Percentiles rank a stretch among this genome's conserved stretches.
Evolutionary conservation across 2,113 vertebrate species (phyloP).

Genomic region (Myxocyprinus asiaticus): DNA sequence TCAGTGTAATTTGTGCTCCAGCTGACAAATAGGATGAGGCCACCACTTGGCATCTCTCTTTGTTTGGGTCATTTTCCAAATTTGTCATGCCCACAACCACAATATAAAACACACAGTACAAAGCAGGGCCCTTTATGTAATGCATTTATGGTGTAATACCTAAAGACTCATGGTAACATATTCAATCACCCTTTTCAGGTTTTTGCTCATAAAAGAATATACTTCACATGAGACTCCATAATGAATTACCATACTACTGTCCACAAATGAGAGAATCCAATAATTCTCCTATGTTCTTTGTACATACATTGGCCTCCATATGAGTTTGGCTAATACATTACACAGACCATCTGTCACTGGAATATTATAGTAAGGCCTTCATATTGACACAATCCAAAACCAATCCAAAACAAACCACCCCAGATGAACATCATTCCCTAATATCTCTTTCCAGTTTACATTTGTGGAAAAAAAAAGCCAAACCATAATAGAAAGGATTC

Average conservation of each 20-base stretch:
- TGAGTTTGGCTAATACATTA: slow-evolving; percentile 48
- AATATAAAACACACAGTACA: not conserved
- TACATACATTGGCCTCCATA: slow-evolving; percentile 35
- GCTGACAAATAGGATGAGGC: too few species aligned
- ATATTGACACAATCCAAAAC: slow-evolving; percentile 36
- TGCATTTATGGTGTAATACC: not conserved
- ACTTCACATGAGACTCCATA: not conserved
- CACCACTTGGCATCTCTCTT: not conserved
- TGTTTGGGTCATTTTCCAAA: not conserved
- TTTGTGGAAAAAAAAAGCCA: slow-evolving; percentile 41
- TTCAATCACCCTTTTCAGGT: not conserved
- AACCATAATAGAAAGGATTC: slow-evolving; percentile 17
- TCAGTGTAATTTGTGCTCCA: too few species aligned
- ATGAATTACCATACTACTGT: slow-evolving; percentile 39
- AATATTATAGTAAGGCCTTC: slow-evolving; percentile 40
- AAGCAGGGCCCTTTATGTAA: not conserved
- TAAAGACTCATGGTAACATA: not conserved
- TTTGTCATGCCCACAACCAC: too few species aligned
- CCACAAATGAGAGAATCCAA: slow-evolving; percentile 36
- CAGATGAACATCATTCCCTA: slow-evolving; percentile 37
- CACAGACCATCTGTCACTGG: slow-evolving; percentile 54
- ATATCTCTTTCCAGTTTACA: slow-evolving; percentile 36
- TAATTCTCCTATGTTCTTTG: slow-evolving; percentile 45
- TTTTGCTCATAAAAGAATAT: slow-evolving; percentile 8
- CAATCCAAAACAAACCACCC: slow-evolving; percentile 43